phyloP scores from a whole-genome alignment of 2,113 vertebrate species.

The Physeter macrocephalus region DNA sequence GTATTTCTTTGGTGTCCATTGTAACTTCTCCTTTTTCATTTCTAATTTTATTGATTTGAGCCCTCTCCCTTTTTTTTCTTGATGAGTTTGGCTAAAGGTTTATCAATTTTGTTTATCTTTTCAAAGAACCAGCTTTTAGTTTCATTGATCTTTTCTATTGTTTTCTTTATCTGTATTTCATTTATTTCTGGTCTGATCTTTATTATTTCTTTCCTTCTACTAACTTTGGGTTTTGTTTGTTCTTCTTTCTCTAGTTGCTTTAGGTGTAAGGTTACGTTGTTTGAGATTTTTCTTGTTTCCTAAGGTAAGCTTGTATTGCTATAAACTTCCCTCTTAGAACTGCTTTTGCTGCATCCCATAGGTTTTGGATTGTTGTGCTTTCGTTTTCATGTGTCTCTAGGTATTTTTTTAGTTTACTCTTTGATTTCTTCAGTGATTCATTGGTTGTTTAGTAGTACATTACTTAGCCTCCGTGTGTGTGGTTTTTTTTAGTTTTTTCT shows the following conservation, averaged over 20 bases:
- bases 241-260: background rate
- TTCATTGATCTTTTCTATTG: background rate
- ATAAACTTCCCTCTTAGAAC: background rate
- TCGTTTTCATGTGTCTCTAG: background rate
- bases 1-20: background rate
- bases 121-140: background rate
- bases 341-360: background rate
- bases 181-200: background rate
- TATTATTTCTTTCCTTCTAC: background rate
- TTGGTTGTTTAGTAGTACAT: background rate
- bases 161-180: background rate
- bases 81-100: background rate
- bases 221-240: background rate
- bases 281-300: background rate
- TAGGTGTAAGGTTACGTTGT: background rate
- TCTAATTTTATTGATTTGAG: background rate
- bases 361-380: background rate
- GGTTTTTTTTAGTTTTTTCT: background rate
- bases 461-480: background rate
- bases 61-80: background rate
- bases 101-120: background rate
- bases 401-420: background rate
- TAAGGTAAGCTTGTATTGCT: background rate
- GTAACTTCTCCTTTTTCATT: background rate
- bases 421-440: background rate